Evolutionary conservation across 2,797 vertebrate genomes (phyloP), one percentile per base, ranked within the genome.

Genomic region (Heteromormyrus szaboi): DNA sequence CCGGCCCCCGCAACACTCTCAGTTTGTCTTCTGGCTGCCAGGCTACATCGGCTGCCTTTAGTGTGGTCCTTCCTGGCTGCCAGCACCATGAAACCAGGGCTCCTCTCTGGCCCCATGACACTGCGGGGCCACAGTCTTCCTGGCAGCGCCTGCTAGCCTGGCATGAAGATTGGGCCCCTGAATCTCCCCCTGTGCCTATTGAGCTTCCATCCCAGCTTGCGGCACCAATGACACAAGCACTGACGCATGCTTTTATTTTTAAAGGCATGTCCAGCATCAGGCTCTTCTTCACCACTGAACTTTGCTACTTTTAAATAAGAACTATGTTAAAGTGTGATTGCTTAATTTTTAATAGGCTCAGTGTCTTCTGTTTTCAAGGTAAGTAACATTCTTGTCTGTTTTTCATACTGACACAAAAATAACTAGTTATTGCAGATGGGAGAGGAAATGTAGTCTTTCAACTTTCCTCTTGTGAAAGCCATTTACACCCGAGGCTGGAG

Each of bases 371-470:
- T 44, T 44, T 17, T 79, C 72, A n/a, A 6, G 72, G 37, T 79
- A 79, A 79, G 33, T 41, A 79, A 79, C 5, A 17, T 44, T 41
- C 14, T 44, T 79, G 37, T 79, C 72, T 6, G 4, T 79, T 79
- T 44, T 79, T 37, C 72, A 37, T 37, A 19, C 17, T 7, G 14
- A 79, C 37, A 44, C 17, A 79, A 41, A 68, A 68, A 68, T 14
- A 44, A 17, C 14, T 79, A 79, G 19, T 25, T 72, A 79, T 53
- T n/a, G 50, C 48, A 81, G 85, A 89, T 33, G 41, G 88, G 68
- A 56, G 7, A 87, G 89, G 89, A 89, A 87, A 85, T 87, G 50
- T 48, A 29, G 76, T 68, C 85, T 89, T 59, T 87, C 81, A 48
- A 46, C 81, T 50, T 46, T 50, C 81, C 19, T 22, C 81, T 50